These are phyloP conservation scores for Kuschelorhynchus macadamiae DNA, from an alignment of 2,888 invertebrate genomes.

Conservation along the genomic window DNA sequence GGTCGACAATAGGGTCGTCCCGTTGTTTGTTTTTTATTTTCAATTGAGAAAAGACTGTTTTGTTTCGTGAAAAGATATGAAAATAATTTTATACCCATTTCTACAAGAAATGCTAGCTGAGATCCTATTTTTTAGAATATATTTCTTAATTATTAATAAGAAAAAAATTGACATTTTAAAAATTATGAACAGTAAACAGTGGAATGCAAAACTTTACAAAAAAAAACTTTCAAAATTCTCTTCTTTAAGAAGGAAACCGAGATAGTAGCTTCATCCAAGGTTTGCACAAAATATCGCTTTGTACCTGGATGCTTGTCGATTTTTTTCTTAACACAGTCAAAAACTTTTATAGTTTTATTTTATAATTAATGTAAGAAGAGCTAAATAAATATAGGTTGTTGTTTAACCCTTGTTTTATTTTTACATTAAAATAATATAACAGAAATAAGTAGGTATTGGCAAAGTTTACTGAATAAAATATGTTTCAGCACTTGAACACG, in stretches of 20 bases:
- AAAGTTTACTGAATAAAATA: too few species aligned
- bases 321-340: constrained; percentile 49
- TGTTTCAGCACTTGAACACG: too few species aligned
- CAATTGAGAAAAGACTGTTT: constrained; percentile 37
- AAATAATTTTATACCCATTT: constrained; percentile 34
- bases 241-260: too few species aligned
- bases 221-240: too few species aligned
- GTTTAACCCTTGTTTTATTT: background rate
- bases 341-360: constrained; percentile 57
- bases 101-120: constrained; percentile 30
- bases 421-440: too few species aligned
- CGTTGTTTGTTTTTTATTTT: constrained; percentile 25
- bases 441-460: too few species aligned
- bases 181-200: background rate
- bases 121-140: constrained; percentile 43
- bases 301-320: constrained; percentile 36
- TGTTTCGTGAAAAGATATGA: constrained; percentile 28
- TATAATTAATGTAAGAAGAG: constrained; percentile 51
- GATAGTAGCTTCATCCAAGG: too few species aligned
- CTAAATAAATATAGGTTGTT: constrained; percentile 35
- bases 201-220: too few species aligned
- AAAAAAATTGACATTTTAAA: constrained; percentile 33
- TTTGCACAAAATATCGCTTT: too few species aligned
- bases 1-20: background rate
- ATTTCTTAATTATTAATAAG: constrained; percentile 39